Base-by-base conservation (phyloP, 1,140 invertebrate genomes). In the Plodia interpunctella region DNA sequence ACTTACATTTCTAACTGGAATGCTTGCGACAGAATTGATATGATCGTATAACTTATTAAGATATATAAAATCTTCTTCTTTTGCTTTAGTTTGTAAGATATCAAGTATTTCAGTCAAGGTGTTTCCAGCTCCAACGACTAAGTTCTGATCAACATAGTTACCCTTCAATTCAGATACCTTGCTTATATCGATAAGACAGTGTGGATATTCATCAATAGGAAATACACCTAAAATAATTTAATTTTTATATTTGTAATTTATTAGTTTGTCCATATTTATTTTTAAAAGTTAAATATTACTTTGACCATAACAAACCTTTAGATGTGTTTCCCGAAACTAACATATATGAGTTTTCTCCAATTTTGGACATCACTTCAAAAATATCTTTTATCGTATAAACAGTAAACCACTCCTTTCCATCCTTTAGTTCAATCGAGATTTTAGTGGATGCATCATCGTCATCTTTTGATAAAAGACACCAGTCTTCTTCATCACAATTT, bases 141-240 rank as follows among this genome's bases (percentile, higher is more conserved):
- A 66, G 21, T 82, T 83, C n/a, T 90, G 72, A 49, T 90, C 83
- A 13, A 93, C 85, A 58, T 80, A 77, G 50, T 91, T 78, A 0
- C 83, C 76, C 71, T 91, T 92, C 6, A 97, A 68, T 61, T 96
- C 94, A 10, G 84, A 49, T 4, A 97, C 90, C 9, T 88, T 90
- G 58, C 92, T 93, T 11, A 97, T 79, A 70, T 96, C 95, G 58
- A 97, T 93, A 58, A 94, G 93, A 50, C 94, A 73, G 57, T 63
- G 93, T 91, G 56, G 87, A 81, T 56, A 93, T 89, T 91, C 91
- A 92, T 70, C 91, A 90, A 59, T 94, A 92, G 52, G 94, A 67
- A 56, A 93, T 1, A 92, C 93, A 32, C 94, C 94, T 90, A 94
- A 25, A 93, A 10, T 30, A 53, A 28, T 60, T 11, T 55, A 25